Percentiles rank a stretch among this genome's conserved stretches.
Conservation (phyloP, 2,888 invertebrate species). For the Lacanobia wlatinum region DNA sequence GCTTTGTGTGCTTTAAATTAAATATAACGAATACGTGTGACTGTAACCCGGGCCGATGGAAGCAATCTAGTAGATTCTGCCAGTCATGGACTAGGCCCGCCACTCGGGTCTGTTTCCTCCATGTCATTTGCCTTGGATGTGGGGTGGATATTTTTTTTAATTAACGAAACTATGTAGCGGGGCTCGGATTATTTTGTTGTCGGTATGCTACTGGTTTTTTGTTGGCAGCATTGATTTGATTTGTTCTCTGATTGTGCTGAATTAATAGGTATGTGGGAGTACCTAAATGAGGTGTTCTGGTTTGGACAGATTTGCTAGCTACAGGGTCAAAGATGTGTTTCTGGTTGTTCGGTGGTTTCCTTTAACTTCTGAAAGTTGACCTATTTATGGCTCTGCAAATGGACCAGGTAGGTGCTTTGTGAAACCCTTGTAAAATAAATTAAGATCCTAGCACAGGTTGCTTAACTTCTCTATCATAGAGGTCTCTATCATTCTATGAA, state of each 20-base stretch:
- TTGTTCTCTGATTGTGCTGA: conserved; percentile 42
- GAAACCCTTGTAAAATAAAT: too few relatives aligned
- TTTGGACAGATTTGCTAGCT: conserved; percentile 5
- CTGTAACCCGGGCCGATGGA: conserved; percentile 80
- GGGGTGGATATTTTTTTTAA: conserved; percentile 73
- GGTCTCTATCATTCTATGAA: too few relatives aligned
- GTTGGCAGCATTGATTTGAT: conserved; percentile 51
- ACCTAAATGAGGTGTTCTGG: conserved; percentile 9
- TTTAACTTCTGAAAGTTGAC: neutral
- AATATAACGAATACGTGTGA: conserved; percentile 84
- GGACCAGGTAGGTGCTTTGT: neutral
- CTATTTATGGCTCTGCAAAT: neutral
- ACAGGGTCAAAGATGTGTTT: conserved; percentile 5
- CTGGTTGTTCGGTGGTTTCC: neutral
- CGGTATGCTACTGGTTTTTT: conserved; percentile 58
- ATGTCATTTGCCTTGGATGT: conserved; percentile 75
- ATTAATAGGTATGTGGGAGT: conserved; percentile 33
- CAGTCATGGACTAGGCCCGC: conserved; percentile 81
- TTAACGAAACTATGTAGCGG: conserved; percentile 68
- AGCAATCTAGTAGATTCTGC: conserved; percentile 85
- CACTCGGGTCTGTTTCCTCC: conserved; percentile 72
- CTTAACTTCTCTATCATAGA: neutral
- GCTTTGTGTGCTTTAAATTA: conserved; percentile 89
- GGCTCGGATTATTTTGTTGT: conserved; percentile 57
- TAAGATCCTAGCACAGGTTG: neutral